A percentile compares a stretch with the other conserved stretches of the same genome.
Conservation (phyloP, 2,888 invertebrate species). For the Philopedon plagiatum region DNA sequence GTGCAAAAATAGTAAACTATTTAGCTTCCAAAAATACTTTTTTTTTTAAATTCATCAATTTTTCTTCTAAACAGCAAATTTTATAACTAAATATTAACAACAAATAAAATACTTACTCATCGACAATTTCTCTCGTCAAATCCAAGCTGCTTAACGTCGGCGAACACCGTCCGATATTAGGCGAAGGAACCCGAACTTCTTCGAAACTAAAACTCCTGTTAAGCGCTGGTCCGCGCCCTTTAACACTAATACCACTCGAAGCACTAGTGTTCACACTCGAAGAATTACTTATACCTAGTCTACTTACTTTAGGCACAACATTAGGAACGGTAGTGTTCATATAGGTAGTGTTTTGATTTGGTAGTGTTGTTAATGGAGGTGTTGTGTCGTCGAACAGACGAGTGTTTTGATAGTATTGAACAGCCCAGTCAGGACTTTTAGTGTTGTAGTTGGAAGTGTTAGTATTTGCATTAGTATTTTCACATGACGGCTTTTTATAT, state of each 20-base stretch:
- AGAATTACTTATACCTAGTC: neutral
- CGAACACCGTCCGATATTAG: constrained; percentile 51
- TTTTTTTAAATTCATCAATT: too few species aligned
- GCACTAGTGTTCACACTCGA: constrained; percentile 19
- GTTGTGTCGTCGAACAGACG: constrained; percentile 31
- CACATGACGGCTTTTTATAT: too few species aligned
- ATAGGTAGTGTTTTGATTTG: neutral
- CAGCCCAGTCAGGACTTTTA: constrained; percentile 20
- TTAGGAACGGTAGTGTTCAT: constrained; percentile 8
- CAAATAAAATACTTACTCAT: constrained; percentile 60
- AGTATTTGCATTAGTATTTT: neutral
- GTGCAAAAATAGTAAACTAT: too few species aligned
- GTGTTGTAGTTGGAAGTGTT: constrained; percentile 7
- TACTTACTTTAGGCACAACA: constrained; percentile 2
- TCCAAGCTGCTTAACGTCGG: constrained; percentile 59
- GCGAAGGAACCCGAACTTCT: constrained; percentile 54
- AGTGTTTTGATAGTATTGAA: constrained; percentile 42
- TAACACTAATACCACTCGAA: constrained; percentile 27
- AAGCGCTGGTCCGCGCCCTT: constrained; percentile 26
- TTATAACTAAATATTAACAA: too few species aligned
- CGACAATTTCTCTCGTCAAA: constrained; percentile 57
- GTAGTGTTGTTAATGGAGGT: constrained; percentile 8
- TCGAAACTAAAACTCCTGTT: constrained; percentile 55
- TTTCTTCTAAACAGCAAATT: too few species aligned
- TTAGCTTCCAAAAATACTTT: too few species aligned